Evolutionary conservation across 2,113 vertebrate genomes (phyloP), one percentile per base, ranked within the genome.

Genomic region (Xiphophorus couchianus): DNA sequence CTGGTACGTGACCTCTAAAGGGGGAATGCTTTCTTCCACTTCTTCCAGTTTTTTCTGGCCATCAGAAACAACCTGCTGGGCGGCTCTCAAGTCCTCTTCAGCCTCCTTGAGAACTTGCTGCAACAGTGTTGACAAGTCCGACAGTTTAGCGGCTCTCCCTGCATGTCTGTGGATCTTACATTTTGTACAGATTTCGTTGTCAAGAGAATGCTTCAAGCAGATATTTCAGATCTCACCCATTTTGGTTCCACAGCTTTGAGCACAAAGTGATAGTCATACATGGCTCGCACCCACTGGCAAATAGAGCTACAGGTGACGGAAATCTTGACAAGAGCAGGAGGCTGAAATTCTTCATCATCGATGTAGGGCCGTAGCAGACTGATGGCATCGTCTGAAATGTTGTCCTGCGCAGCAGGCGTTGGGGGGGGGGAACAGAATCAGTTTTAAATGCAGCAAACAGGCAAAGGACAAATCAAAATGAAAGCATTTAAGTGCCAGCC

Each of bases 201-300:
- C 1, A 44, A 71, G 13, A 25, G 1, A 58, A 37, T 42, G 2
- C 1, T n/a, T 73, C 1, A n/a, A 76, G 66, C 22, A 37, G 14
- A 10, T 3, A 62, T 48, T 74, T 44, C 1, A 37, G 7, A 60
- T 88, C 86, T 95, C 92, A 99, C 96, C 93, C 94, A 86, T 89
- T 98, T 98, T 81, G 96, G 96, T 82, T 96, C 94, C 92, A 98
- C 95, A 0, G 86, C 91, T 86, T 91, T 96, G 77, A 96, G 90
- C 87, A 97, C 96, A 31, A 97, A 97, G 90, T 98, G 95, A 91
- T 97, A 98, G 66, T 93, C 91, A 86, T 98, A 90, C 96, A 98
- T 97, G 77, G 97, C 96, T 0, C 94, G 95, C 69, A 97, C 97
- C 97, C 97, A 98, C 90, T 97, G 96, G 88, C 97, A 98, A 88